Percentiles rank a stretch among this genome's conserved stretches.
Conservation (phyloP, 2,797 vertebrate genomes). For the Xerus rutilus region DNA sequence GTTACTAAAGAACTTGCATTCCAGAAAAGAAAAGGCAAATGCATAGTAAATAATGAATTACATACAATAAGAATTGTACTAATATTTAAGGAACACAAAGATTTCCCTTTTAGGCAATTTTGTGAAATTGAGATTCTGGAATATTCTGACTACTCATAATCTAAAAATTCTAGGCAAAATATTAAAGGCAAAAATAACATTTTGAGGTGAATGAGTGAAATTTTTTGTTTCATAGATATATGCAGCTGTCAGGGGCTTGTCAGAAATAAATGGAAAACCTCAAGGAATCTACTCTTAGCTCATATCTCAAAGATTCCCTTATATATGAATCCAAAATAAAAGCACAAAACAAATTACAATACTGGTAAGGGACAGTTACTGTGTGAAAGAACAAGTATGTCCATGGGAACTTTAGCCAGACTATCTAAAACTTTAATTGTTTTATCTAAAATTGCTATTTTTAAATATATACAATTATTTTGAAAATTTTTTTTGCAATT, state of each 20-base stretch:
- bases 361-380: not conserved
- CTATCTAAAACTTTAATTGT: not conserved
- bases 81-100: not conserved
- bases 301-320: not conserved
- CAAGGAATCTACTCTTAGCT: not conserved
- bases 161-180: not conserved
- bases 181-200: not conserved
- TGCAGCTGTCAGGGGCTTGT: not conserved
- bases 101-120: not conserved
- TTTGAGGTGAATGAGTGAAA: not conserved
- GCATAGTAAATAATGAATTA: not conserved
- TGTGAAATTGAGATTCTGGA: not conserved
- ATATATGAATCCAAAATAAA: constrained; percentile 22
- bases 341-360: not conserved
- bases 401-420: not conserved
- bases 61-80: too few species aligned
- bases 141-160: not conserved
- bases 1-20: not conserved
- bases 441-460: not conserved
- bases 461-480: not conserved
- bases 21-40: not conserved
- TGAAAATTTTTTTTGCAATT: not conserved
- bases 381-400: not conserved
- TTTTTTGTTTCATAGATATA: not conserved
- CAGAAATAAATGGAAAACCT: not conserved